Conservation (phyloP, 2,113 vertebrate genomes). For the Esox niger region DNA sequence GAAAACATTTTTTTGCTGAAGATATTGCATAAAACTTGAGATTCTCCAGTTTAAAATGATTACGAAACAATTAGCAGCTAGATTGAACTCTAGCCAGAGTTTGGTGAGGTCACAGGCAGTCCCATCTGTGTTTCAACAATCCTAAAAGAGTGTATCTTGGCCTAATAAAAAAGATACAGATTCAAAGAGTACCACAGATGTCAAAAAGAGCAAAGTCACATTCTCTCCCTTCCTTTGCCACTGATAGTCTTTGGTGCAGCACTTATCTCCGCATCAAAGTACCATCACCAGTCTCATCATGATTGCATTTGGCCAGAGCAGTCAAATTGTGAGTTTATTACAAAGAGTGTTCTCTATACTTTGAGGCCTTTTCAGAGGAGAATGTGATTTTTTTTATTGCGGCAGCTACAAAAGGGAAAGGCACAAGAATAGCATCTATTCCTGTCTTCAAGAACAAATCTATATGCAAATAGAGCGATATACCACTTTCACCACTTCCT, state of each 20-base stretch:
- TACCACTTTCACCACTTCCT: conserved; percentile 20
- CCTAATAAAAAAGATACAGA: conserved; percentile 36
- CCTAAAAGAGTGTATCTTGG: conserved; percentile 37
- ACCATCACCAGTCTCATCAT: conserved; percentile 36
- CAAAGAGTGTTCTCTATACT: neutral
- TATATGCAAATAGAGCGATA: conserved; percentile 8
- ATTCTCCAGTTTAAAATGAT: neutral
- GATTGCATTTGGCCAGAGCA: conserved; percentile 34
- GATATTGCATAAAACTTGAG: neutral
- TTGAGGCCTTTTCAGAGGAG: conserved; percentile 28
- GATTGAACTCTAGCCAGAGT: conserved; percentile 54
- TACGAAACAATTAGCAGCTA: conserved; percentile 23
- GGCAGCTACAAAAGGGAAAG: conserved; percentile 26
- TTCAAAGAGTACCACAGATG: conserved; percentile 48
- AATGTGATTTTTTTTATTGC: conserved; percentile 48
- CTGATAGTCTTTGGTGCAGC: conserved; percentile 13
- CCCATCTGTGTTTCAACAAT: conserved; percentile 1
- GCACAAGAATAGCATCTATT: conserved; percentile 64
- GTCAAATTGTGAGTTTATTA: neutral
- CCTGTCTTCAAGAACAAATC: conserved; percentile 42
- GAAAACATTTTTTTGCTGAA: neutral
- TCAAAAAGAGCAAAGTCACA: conserved; percentile 53
- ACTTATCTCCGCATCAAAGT: conserved; percentile 46
- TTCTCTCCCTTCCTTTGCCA: conserved; percentile 40
- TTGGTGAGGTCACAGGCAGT: neutral